Base-by-base conservation (phyloP, 1,140 invertebrate species). In the Polypedilum pembai region DNA sequence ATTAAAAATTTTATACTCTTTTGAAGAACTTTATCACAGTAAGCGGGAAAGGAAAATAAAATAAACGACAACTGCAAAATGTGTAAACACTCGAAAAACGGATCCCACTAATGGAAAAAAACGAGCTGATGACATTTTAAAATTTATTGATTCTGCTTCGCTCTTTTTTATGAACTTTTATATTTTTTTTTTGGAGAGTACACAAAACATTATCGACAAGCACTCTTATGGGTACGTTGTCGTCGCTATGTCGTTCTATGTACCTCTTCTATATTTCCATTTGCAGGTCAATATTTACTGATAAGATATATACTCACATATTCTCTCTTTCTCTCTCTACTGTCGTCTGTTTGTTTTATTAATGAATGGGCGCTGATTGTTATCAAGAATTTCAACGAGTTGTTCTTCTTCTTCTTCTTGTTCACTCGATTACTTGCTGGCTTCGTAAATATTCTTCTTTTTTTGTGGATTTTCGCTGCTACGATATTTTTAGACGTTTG, bases 111-210 rank as follows among this genome's bases (percentile, higher is more conserved):
- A 56, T 56, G 45, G 45, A 56, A 56, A 56, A 45, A 56, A 69
- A 69, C 20, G 65, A 69, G 65, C 20, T 69, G 65, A 69, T 69
- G 65, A 69, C 65, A 69, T 69, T 69, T 69, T 18, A 69, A 69
- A 69, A 69, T 69, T 69, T 69, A 69, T 69, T 69, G 65, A 69
- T 69, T 69, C 20, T 69, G 5, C 24, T 69, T 69, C 12, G 45
- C 45, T 56, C 24, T 33, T 33, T 56, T 56, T 56, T 56, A 56
- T 56, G 45, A 56, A 56, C 45, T 69, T 69, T 20, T 69, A 18
- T 69, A 5, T 21, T 20, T 66, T 21, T 18, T 21, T 10, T 20
- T 69, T 7, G 15, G n/a, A 69, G 20, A 69, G 5, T 3, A 69
- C 17, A 18, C 8, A 18, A 21, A 69, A 18, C 17, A 69, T 69